Evolutionary conservation across 2,797 vertebrate genomes (phyloP).

Genomic region (Gadopsis bispinosus): DNA sequence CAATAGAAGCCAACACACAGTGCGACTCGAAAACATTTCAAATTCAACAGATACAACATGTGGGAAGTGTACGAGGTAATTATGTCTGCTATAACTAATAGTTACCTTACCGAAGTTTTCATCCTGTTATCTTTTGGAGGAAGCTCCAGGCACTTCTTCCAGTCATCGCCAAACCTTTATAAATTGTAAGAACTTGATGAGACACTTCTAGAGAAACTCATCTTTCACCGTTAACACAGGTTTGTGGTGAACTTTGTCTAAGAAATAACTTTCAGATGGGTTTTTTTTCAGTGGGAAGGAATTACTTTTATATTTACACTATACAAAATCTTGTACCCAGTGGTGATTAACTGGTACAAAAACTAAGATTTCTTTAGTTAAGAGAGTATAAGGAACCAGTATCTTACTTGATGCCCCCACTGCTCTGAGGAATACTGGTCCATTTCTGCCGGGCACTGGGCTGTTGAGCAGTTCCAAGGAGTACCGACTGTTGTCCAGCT

Average conservation of each 20-base stretch:
- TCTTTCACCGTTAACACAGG: not conserved
- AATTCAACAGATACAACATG: not conserved
- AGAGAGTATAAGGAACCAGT: not conserved
- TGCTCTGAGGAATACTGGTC: conserved; percentile 77
- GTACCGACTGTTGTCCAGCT: conserved; percentile 56
- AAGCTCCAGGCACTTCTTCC: conserved; percentile 85
- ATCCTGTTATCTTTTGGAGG: conserved; percentile 83
- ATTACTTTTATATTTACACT: not conserved
- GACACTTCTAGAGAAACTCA: not conserved
- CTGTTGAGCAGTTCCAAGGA: conserved; percentile 56
- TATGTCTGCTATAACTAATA: not conserved
- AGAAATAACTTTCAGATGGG: not conserved
- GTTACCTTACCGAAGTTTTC: conserved; percentile 78
- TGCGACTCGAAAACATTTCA: not conserved
- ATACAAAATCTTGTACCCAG: not conserved
- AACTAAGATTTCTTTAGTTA: not conserved
- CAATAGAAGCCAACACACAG: not conserved
- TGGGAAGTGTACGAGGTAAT: not conserved
- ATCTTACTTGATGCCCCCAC: conserved; percentile 82
- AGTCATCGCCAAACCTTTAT: conserved; percentile 83
- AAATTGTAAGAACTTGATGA: not conserved
- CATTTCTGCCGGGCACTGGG: conserved; percentile 64
- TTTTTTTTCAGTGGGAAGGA: not conserved
- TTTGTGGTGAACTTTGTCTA: not conserved
- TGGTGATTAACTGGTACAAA: not conserved